phyloP scores from a whole-genome alignment of 2,797 vertebrate species.

The Schizopygopsis malacanthus region DNA sequence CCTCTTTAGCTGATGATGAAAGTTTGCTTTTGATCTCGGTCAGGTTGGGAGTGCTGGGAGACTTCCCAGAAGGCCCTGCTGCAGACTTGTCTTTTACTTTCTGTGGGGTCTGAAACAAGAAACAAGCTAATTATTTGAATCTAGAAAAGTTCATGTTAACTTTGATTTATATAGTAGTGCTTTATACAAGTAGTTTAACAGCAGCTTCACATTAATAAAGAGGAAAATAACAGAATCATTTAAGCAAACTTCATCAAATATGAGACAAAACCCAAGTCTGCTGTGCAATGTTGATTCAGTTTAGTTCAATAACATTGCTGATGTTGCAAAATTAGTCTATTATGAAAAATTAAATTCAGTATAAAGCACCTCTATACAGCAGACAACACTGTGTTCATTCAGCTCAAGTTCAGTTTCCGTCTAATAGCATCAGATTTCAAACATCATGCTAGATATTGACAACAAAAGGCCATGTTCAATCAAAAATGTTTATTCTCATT shows the following conservation, averaged over 20 bases:
- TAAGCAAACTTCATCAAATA: background rate
- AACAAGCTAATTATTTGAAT: background rate
- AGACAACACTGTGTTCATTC: background rate
- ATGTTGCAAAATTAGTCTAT: background rate
- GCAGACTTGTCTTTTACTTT: constrained; percentile 75
- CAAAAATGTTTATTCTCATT: background rate
- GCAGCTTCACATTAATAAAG: background rate
- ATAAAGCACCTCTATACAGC: background rate
- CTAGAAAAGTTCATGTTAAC: background rate
- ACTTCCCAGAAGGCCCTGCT: constrained; percentile 72
- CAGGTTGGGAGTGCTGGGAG: constrained; percentile 65
- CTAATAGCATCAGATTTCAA: background rate
- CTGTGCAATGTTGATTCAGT: background rate
- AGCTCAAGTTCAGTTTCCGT: background rate
- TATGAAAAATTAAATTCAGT: background rate
- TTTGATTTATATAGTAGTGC: background rate
- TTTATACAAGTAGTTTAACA: background rate
- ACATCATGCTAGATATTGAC: background rate
- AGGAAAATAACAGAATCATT: background rate
- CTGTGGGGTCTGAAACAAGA: constrained; percentile 68
- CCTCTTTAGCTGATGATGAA: constrained; percentile 76
- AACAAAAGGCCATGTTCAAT: background rate
- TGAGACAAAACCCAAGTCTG: background rate
- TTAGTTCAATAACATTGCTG: background rate
- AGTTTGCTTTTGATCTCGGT: constrained; percentile 79